Evolutionary conservation across 2,797 vertebrate genomes (phyloP), one percentile per base, ranked within the genome.

Genomic region (Eutrigla gurnardus): DNA sequence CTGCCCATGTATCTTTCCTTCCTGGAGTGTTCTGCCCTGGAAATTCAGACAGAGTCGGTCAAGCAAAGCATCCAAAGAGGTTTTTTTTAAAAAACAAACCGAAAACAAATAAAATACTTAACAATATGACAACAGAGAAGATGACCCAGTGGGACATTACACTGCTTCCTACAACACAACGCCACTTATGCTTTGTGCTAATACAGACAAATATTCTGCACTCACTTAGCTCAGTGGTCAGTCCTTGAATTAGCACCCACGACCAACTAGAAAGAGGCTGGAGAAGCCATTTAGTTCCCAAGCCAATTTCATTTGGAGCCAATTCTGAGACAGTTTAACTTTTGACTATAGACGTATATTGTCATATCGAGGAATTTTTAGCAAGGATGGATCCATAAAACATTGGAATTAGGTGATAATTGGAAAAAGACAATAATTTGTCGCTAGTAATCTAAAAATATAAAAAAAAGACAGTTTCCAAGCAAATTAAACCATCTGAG

Each of bases 1-100:
- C 5, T 12, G 81, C 65, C 92, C 94, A 46, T 79, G 43, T 39
- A 91, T 49, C 4, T 78, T 50, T 69, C 93, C 91, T n/a, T 50
- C 73, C 75, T 32, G 71, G n/a, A 95, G 92, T 4, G 46, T 33
- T n/a, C 6, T 15, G 18, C 92, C 92, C 94, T 95, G 88, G 66
- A 50, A 72, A 90, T 67, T 70, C 17, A 91, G 61, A 86, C 39
- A 85, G 36, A 86, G 54, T 70, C 6, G 81, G 72, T 81, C 25
- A 80, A 59, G 25, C 13, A 71, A 74, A 74, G 40, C 32, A 58
- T 49, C 25, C 25, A 25, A 25, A 25, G 25, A 25, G 25, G 25
- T 25, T 25, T 25, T 25, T 25, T 25, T 25, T 25, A 25, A 25
- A 14, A 36, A 78, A 68, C 25, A 45, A 36, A 18, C 7, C 4